Percentiles rank a stretch among this genome's conserved stretches.
These are phyloP conservation scores for Ypsolopha scabrella DNA, from an alignment of 2,888 invertebrate genomes.

Conservation along the genomic window DNA sequence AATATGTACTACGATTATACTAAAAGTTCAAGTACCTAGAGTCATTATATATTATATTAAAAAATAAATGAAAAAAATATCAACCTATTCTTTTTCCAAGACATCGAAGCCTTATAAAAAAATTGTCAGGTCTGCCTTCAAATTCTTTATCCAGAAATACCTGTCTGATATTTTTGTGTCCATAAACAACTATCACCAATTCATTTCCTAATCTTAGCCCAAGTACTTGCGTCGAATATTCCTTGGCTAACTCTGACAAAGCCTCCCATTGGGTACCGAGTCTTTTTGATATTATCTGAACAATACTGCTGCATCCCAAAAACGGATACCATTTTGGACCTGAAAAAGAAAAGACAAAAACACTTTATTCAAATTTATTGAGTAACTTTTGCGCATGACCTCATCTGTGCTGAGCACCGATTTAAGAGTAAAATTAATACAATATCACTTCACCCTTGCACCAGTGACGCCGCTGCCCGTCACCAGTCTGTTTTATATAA, in stretches of 20 bases:
- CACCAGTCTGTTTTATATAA: too few relatives aligned
- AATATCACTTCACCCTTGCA: too few relatives aligned
- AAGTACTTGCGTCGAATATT: constrained; percentile 72
- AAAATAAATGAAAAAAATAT: constrained; percentile 10
- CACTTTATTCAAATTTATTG: too few relatives aligned
- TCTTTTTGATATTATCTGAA: constrained; percentile 27
- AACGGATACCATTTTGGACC: constrained; percentile 57
- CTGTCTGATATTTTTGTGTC: constrained; percentile 72
- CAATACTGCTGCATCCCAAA: constrained; percentile 35
- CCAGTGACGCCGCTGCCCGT: too few relatives aligned
- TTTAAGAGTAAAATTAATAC: too few relatives aligned
- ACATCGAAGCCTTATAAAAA: constrained; percentile 75
- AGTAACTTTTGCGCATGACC: too few relatives aligned
- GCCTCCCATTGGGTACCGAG: constrained; percentile 69
- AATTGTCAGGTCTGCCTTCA: constrained; percentile 78
- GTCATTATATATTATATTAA: too few relatives aligned
- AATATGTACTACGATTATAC: too few relatives aligned
- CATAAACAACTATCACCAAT: constrained; percentile 72
- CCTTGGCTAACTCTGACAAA: constrained; percentile 65
- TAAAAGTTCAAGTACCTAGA: too few relatives aligned
- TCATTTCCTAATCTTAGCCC: constrained; percentile 76
- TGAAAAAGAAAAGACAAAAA: constrained; percentile 19
- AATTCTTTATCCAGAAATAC: constrained; percentile 73
- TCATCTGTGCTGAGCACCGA: too few relatives aligned
- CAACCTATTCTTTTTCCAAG: constrained; percentile 76